These are phyloP conservation scores for Drosophila dives DNA, from an alignment of 2,888 invertebrate genomes.

Conservation along the genomic window DNA sequence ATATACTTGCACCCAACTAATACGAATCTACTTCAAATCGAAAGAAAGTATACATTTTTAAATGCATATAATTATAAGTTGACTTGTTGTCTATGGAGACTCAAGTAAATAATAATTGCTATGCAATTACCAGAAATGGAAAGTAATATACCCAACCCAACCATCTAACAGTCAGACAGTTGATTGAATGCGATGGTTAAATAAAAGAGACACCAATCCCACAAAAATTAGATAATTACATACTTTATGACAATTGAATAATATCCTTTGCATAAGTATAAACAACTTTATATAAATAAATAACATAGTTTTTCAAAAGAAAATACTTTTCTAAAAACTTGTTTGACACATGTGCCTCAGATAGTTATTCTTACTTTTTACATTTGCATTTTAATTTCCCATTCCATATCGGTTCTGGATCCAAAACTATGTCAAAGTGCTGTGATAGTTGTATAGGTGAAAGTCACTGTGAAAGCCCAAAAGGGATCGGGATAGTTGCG, in stretches of 20 bases:
- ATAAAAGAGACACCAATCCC: background rate
- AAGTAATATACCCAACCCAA: conserved; percentile 10
- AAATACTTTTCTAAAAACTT: background rate
- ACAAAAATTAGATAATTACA: background rate
- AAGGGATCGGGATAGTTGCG: conserved; percentile 5
- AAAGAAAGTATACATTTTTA: background rate
- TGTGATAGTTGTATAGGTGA: conserved; percentile 29
- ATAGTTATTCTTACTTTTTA: conserved; percentile 27
- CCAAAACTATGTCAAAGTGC: conserved; percentile 25
- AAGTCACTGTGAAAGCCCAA: background rate
- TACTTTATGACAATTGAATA: background rate
- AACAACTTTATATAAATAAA: background rate
- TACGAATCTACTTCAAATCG: conserved; percentile 8
- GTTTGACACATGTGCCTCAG: background rate
- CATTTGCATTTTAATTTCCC: conserved; percentile 7
- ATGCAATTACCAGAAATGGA: conserved; percentile 38
- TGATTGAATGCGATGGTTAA: background rate
- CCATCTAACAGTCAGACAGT: conserved; percentile 1
- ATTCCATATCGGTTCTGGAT: conserved; percentile 6
- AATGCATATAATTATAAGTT: background rate
- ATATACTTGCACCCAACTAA: conserved; percentile 6
- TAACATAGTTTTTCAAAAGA: background rate
- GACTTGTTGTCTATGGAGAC: background rate
- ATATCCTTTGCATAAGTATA: background rate
- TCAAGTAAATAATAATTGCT: conserved; percentile 37